Percentiles rank a stretch among this genome's conserved stretches.
These are phyloP conservation scores for Thermophis baileyi DNA, from an alignment of 2,113 vertebrate species.

Conservation along the genomic window DNA sequence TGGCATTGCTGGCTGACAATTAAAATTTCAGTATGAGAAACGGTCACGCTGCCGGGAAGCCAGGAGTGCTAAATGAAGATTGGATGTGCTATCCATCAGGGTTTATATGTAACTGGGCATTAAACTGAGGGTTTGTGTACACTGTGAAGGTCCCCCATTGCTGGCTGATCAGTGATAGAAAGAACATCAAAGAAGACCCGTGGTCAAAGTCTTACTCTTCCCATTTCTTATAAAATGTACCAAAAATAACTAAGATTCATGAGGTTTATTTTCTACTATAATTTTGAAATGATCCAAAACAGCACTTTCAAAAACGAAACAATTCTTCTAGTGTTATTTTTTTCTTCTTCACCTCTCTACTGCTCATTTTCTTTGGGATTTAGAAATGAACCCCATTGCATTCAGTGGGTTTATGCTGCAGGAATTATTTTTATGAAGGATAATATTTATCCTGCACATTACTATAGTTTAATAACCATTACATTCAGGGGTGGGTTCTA, in stretches of 20 bases:
- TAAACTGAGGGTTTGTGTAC: not conserved
- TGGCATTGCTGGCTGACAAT: not conserved
- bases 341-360: not conserved
- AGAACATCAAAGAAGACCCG: not conserved
- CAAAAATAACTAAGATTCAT: not conserved
- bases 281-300: not conserved
- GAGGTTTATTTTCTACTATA: not conserved
- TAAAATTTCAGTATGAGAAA: not conserved
- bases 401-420: not conserved
- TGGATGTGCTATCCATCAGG: not conserved
- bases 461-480: not conserved
- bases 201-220: not conserved
- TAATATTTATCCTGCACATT: not conserved
- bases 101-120: not conserved
- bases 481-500: no score
- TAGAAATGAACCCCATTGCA: not conserved
- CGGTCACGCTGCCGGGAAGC: not conserved
- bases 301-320: not conserved
- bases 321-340: not conserved
- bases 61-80: not conserved
- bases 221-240: not conserved
- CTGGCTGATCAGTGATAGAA: not conserved
- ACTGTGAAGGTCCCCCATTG: not conserved
- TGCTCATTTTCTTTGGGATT: not conserved
- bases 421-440: not conserved